Evolutionary conservation across 2,888 invertebrate genomes (phyloP), one percentile per base, ranked within the genome.

Genomic region (Cosmia trapezina): DNA sequence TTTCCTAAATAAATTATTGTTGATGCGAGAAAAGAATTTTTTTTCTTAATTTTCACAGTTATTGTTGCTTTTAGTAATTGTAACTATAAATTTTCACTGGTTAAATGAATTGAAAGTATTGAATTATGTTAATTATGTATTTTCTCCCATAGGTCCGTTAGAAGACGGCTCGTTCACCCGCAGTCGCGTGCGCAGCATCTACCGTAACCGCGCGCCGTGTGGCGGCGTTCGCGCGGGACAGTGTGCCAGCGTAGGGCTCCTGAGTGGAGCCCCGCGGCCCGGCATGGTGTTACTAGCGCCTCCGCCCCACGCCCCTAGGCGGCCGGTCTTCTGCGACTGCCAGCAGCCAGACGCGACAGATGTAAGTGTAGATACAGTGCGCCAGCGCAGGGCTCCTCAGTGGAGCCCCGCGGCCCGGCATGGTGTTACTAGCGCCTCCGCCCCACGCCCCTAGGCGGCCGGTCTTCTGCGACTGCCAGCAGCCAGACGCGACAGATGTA

Each of bases 131-230:
- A n/a, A n/a, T n/a, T 4, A 41, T 49, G 45, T 49, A 28, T 37
- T 19, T 43, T 0, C 12, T 0, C 6, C 4, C 1, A 0, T 89
- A 97, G 97, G 98, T 4, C 98, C 98, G 0, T 92, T 98, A 79
- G 97, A 97, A 51, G 97, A 98, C 87, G 98, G 98, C 0, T 97
- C 97, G 61, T 99, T 99, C 93, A 96, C 97, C 65, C 96, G 97
- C 12, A 98, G 98, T 0, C 96, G 96, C 19, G 98, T 99, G 7
- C 97, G 98, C 83, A 98, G 98, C 5, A 97, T 99, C 70, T 99
- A 99, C 94, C 97, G 99, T 7, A 99, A 99, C 93, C 97, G 99
- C 83, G 98, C 99, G 9, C 98, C 99, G 0, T 98, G 99, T 90
- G 97, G 98, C 57, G 95, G 97, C 70, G 99, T 99, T 4, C 97